Base-by-base conservation (phyloP, 2,797 vertebrate genomes). In the Brachyalestes nurse region DNA sequence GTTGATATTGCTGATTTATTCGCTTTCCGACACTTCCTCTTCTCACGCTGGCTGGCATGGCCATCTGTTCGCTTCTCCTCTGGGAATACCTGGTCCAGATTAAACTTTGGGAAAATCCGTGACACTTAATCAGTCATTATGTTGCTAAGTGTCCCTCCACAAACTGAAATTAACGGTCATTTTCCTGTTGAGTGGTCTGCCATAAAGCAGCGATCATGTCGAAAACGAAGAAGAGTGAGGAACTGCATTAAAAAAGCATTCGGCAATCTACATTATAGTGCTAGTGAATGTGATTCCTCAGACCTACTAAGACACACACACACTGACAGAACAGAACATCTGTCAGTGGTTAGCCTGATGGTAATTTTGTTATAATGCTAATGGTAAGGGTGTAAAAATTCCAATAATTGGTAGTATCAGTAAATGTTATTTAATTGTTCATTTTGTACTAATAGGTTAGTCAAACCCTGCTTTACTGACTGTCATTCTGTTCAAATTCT, bases 111-210 rank as follows among this genome's bases (percentile, higher is more conserved):
- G 78, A 87, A 90, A 88, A 88, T 84, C 87, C 90, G 88, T 89
- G 86, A 89, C 75, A 86, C 88, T 89, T 91, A 93, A 94, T 93
- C 93, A 91, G 89, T 94, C 92, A 93, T 93, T 93, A 93, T 89
- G 85, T 87, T 86, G 75, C 90, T 92, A 92, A 93, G 91, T 90
- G 92, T 92, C 92, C 91, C 88, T 90, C 87, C 80, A 88, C 90
- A 87, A 83, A 87, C 85, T 87, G 81, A 89, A 91, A 92, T 90
- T 91, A 92, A 92, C 89, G 88, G 89, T 94, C 86, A 90, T 94
- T 94, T 94, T 95, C 92, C 89, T 90, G 91, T 92, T 93, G 92
- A 92, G 85, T 93, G 92, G 92, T 91, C 89, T 87, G 82, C 90
- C 88, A 90, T 84, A 81, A 82, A 84, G 84, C 82, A 86, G 87